Conservation (phyloP, 2,888 invertebrate genomes). For the Melangyna quadrimaculata region DNA sequence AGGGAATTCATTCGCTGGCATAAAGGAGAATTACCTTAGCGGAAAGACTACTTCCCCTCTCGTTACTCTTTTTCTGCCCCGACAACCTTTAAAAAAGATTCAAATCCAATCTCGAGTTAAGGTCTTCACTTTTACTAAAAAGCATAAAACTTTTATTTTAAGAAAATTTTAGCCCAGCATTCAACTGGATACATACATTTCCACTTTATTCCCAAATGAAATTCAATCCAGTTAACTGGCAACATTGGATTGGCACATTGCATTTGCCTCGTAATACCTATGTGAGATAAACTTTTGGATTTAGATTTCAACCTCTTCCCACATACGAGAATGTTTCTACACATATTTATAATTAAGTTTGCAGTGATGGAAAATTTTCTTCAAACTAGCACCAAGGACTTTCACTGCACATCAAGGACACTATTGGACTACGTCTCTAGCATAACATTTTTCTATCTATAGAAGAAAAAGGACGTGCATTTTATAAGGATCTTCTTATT, state of each 20-base stretch:
- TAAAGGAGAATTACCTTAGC: no score
- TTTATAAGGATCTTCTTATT: conserved; percentile 30
- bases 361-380: conserved; percentile 38
- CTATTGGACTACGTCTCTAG: neutral
- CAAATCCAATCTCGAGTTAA: no score
- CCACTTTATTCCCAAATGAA: neutral
- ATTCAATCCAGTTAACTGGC: neutral
- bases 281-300: conserved; percentile 63
- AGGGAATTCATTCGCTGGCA: no score
- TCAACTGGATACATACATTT: neutral
- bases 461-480: conserved; percentile 29
- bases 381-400: neutral
- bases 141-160: no score
- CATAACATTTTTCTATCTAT: neutral
- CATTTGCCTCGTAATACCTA: conserved; percentile 23
- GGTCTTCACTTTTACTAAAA: no score
- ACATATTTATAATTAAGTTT: conserved; percentile 56
- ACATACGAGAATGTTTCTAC: neutral
- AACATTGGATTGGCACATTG: conserved; percentile 11
- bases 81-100: no score
- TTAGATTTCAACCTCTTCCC: conserved; percentile 20
- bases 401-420: conserved; percentile 13
- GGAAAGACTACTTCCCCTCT: no score
- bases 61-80: no score
- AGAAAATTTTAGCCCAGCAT: neutral